Evolutionary conservation across 2,113 vertebrate genomes (phyloP).

Genomic region (Nibea albiflora): DNA sequence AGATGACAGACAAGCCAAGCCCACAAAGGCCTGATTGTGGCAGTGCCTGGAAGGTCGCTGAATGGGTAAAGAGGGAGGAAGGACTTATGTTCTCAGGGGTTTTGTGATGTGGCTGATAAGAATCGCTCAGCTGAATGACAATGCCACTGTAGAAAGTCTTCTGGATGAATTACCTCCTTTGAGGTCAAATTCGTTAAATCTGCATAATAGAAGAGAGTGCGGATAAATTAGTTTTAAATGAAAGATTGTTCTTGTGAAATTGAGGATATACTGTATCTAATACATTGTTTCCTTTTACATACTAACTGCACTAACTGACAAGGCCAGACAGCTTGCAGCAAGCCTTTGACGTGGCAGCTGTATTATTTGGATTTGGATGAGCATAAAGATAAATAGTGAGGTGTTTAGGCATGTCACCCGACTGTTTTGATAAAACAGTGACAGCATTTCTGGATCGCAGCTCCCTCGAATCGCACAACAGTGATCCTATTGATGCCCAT

Average conservation of each 20-base stretch:
- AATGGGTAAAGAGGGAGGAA: conserved; percentile 53
- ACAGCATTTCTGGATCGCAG: conserved; percentile 29
- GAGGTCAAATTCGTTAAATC: conserved; percentile 51
- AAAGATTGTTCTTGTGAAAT: conserved; percentile 31
- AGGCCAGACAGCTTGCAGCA: conserved; percentile 23
- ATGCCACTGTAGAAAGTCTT: conserved; percentile 51
- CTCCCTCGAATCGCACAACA: conserved; percentile 24
- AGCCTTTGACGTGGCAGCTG: conserved; percentile 27
- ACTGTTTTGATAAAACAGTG: conserved; percentile 55
- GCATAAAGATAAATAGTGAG: conserved; percentile 50
- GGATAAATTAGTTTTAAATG: conserved; percentile 44
- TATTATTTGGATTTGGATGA: conserved; percentile 24
- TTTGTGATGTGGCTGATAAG: conserved; percentile 65
- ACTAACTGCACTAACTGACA: conserved; percentile 8
- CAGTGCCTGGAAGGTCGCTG: conserved; percentile 58
- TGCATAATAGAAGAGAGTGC: conserved; percentile 25
- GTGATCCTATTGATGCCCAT: conserved; percentile 48
- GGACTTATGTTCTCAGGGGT: conserved; percentile 65
- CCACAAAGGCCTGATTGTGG: conserved; percentile 81
- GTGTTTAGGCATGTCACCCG: conserved; percentile 41
- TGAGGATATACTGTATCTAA: not conserved
- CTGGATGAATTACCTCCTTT: conserved; percentile 44
- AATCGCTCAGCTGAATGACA: conserved; percentile 61
- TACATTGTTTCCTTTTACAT: conserved; percentile 27
- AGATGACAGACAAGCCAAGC: conserved; percentile 77